Conservation (phyloP, 2,113 vertebrate species). For the Elanus axillaris region DNA sequence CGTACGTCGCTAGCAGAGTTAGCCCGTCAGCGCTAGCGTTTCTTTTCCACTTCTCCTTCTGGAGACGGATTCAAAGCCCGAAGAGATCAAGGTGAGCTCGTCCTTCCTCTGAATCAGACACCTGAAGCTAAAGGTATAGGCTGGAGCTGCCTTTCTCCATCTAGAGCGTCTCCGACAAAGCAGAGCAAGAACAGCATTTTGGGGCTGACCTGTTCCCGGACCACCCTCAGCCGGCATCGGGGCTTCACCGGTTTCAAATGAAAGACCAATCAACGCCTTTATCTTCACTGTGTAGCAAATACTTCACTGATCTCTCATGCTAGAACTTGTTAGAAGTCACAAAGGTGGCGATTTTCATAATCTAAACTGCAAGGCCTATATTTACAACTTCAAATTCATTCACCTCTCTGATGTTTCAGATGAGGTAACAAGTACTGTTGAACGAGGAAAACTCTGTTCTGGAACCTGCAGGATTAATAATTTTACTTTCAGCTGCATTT, state of each 20-base stretch:
- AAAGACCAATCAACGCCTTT: neutral
- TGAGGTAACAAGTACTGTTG: neutral
- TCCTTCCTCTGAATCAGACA: neutral
- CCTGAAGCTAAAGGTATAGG: neutral
- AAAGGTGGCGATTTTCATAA: neutral
- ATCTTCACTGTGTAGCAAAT: neutral
- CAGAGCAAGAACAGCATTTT: neutral
- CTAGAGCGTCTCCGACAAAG: neutral
- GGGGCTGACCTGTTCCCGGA: neutral
- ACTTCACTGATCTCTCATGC: neutral
- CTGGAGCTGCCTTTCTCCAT: neutral
- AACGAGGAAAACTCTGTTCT: neutral
- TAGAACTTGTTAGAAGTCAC: neutral
- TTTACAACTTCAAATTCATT: neutral
- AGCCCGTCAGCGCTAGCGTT: neutral
- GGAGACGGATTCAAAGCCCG: neutral
- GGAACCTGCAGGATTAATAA: neutral
- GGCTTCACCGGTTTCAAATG: neutral
- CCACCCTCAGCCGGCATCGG: neutral
- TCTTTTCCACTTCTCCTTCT: neutral
- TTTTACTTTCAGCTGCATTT: neutral
- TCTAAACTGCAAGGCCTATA: neutral
- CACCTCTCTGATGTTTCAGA: neutral
- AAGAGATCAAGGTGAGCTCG: neutral
- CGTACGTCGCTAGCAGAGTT: neutral